phyloP scores from a whole-genome alignment of 2,888 invertebrate species.

The Andrena bicolor region DNA sequence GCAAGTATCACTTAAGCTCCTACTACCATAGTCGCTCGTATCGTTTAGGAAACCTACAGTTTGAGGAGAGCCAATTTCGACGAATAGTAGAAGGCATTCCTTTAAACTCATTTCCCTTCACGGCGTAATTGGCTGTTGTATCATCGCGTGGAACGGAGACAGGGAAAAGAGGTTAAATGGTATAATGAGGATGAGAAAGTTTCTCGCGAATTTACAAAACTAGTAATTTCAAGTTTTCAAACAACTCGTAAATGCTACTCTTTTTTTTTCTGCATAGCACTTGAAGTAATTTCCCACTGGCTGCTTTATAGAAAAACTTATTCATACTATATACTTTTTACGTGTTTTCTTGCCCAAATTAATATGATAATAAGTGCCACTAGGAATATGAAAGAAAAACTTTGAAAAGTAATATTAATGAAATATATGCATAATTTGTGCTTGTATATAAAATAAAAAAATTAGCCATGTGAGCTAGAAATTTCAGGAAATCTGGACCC shows the following conservation, averaged over 20 bases:
- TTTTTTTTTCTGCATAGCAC: slow-evolving; percentile 20
- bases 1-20: slow-evolving; percentile 29
- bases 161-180: slow-evolving; percentile 12
- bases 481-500: too few species aligned
- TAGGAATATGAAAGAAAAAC: neutral
- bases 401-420: too few species aligned
- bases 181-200: slow-evolving; percentile 55
- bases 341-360: neutral
- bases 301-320: neutral
- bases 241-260: slow-evolving; percentile 40
- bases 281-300: slow-evolving; percentile 25
- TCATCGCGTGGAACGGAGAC: slow-evolving; percentile 40
- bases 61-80: slow-evolving; percentile 33
- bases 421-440: too few species aligned
- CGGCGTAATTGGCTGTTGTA: slow-evolving; percentile 54
- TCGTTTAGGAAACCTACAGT: slow-evolving; percentile 52
- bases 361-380: neutral
- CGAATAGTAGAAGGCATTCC: slow-evolving; percentile 52
- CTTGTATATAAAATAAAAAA: too few species aligned
- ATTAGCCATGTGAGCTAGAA: too few species aligned
- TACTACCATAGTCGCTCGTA: slow-evolving; percentile 19
- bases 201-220: slow-evolving; percentile 44
- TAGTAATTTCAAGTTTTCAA: slow-evolving; percentile 31
- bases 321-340: neutral
- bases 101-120: slow-evolving; percentile 59